These are phyloP conservation scores for Squalus acanthias DNA, from an alignment of 2,797 vertebrate genomes.

Conservation along the genomic window DNA sequence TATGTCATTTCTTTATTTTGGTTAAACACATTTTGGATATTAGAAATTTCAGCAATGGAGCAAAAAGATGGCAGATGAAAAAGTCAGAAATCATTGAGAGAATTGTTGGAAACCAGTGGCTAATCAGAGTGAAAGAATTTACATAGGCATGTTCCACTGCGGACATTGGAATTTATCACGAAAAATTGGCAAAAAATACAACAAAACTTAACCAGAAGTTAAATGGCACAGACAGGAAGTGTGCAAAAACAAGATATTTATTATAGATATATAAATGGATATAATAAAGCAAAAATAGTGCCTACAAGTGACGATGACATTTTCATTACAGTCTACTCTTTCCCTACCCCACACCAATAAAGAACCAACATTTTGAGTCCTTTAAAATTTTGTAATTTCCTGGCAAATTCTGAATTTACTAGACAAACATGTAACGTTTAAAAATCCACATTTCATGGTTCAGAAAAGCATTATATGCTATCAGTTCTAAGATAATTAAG, in stretches of 20 bases:
- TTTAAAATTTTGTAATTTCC: neutral
- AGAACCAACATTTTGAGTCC: neutral
- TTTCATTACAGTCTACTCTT: neutral
- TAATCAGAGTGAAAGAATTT: neutral
- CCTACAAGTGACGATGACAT: neutral
- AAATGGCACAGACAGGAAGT: neutral
- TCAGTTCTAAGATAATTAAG: slow-evolving; percentile 4
- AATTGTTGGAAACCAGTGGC: neutral
- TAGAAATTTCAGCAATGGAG: too few relatives aligned
- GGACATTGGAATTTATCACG: neutral
- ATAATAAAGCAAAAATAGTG: neutral
- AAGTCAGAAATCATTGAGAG: neutral
- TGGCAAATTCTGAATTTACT: neutral
- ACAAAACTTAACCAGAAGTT: too few relatives aligned
- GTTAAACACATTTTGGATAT: too few relatives aligned
- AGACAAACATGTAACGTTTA: neutral
- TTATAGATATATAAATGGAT: neutral
- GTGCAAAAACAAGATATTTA: neutral
- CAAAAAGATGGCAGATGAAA: neutral
- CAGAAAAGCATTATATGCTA: neutral
- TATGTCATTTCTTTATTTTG: too few relatives aligned
- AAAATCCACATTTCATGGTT: slow-evolving; percentile 37
- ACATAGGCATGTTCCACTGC: neutral
- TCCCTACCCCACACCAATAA: neutral
- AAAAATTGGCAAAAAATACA: neutral